Base-by-base conservation (phyloP, 2,113 vertebrate species). In the Psettodes erumei region DNA sequence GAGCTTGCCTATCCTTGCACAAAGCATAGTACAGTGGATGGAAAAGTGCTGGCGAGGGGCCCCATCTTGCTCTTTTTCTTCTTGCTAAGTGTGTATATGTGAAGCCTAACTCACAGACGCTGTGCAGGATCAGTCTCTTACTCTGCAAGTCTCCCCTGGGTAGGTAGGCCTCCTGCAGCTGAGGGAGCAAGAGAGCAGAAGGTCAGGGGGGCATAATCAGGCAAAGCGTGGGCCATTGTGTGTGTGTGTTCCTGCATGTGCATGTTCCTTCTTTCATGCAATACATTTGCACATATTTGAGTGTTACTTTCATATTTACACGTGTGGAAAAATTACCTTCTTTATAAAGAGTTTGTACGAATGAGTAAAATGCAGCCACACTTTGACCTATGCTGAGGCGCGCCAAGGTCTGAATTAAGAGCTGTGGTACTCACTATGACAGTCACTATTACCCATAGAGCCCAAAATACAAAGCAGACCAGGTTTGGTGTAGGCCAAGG, bases 401-500 rank as follows among this genome's bases (percentile, higher is more conserved):
- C 59, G 47, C 85, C 85, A 77, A 77, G 63, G 63, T 51, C 73
- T 54, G 76, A 63, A 62, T 73, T 51, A 35, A 77, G 56, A 84
- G 77, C 58, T 64, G 86, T 89, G 91, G 88, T 74, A 47, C 75
- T 28, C 58, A 59, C 74, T 60, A 83, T 91, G 91, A 93, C 92
- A 90, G 79, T 71, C 84, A 63, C 74, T 37, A 88, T 92, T 90
- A 91, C 63, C 73, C 83, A 75, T 53, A 70, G 72, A 61, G 71
- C 70, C 82, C 63, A 60, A 67, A 90, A 93, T 87, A 91, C 83
- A 89, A 84, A 89, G 85, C 91, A 93, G 91, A 74, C 72, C 63
- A 32, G 56, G 63, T 79, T 71, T 87, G 43, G 61, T 77, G 50
- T 48, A 59, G 60, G 74, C 48, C 63, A 25, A 35, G 47, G 66